Base-by-base conservation (phyloP, 2,113 vertebrate genomes). In the Gopherus flavomarginatus region DNA sequence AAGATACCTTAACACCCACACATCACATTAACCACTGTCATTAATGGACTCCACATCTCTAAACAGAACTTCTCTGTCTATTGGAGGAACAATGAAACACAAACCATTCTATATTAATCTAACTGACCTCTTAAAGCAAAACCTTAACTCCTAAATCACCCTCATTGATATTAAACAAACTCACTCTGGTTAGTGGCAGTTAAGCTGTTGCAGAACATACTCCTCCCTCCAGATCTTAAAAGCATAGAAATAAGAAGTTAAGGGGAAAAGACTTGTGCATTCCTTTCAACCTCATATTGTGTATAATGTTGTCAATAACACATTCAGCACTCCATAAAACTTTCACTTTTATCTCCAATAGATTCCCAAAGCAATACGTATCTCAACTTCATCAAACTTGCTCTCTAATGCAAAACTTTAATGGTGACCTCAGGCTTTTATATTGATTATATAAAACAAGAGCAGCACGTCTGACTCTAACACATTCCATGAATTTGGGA, bases 371-470 rank as follows among this genome's bases (percentile, higher is more conserved):
- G 65, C 2, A 50, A 80, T 92, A 86, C 2, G 6, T 47, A 81
- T 86, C 93, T 50, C 59, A 80, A 77, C 77, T 90, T 93, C 88
- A 93, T 79, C 69, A 87, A 21, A n/a, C 8, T 87, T 93, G 49
- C 50, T 86, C 19, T 95, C 22, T 24, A 77, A 24, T 77, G 10
- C 24, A 77, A 77, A 77, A 77, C 38, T 26, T 77, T 24, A 24
- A 77, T 26, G n/a, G 5, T 77, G 54, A 79, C 38, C 84, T 86
- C 1, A 0, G 91, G 38, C 7, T 87, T 86, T 88, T 35, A 69
- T 92, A 90, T 90, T 85, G 75, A 42, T 86, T 81, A 52, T 14
- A 44, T 0, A 16, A 16, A 50, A 90, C 93, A 62, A 62, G 75
- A 87, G 92, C 88, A 92, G 35, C 69, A 47, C 42, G 86, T 79